Conservation (phyloP, 2,113 vertebrate species). For the Dascyllus trimaculatus region DNA sequence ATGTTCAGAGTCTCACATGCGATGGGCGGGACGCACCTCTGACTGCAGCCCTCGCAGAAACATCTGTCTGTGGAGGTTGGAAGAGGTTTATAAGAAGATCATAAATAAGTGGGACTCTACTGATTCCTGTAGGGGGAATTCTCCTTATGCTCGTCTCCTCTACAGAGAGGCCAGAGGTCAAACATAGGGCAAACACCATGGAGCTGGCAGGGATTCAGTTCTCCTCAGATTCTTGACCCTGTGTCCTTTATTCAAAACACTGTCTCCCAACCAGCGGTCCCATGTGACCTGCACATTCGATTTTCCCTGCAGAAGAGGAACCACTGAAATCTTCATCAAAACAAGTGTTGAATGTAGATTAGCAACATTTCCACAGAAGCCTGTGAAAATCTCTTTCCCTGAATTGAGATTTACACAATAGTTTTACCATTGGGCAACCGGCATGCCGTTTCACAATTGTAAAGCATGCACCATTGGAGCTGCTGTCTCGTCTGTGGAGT, state of each 20-base stretch:
- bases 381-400: conserved; percentile 44
- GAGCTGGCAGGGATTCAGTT: conserved; percentile 15
- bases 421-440: conserved; percentile 58
- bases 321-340: conserved; percentile 4
- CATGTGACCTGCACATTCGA: neutral
- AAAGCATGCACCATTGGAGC: neutral
- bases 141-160: neutral
- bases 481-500: conserved; percentile 2
- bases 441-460: conserved; percentile 53
- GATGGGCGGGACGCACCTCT: conserved; percentile 33
- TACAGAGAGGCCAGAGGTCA: conserved; percentile 41
- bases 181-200: conserved; percentile 30
- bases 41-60: conserved; percentile 40
- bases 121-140: conserved; percentile 18
- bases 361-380: conserved; percentile 62
- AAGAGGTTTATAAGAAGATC: conserved; percentile 36
- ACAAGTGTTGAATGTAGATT: conserved; percentile 8
- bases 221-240: conserved; percentile 19
- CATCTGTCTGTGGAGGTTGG: conserved; percentile 14
- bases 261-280: neutral
- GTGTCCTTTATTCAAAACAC: neutral
- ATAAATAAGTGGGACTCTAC: conserved; percentile 25
- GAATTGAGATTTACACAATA: conserved; percentile 70
- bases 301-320: conserved; percentile 54
- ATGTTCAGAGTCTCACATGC: neutral